Base-by-base conservation (phyloP, 1,140 invertebrate genomes). In the Drosophila asahinai region DNA sequence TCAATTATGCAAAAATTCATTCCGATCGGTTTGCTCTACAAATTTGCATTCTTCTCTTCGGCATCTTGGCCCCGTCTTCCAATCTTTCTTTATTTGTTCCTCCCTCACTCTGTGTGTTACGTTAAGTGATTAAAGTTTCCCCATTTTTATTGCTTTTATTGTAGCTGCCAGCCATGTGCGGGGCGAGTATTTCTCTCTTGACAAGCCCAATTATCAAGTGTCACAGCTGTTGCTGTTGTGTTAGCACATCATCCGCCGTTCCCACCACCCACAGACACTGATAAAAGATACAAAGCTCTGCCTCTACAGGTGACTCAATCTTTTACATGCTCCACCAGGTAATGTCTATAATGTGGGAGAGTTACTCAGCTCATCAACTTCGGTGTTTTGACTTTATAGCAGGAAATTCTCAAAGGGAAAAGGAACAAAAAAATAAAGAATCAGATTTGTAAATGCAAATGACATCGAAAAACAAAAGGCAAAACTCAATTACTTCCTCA, bases 401-500 rank as follows among this genome's bases (percentile, higher is more conserved):
- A 78, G 84, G 83, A 87, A 87, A 77, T 52, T 82, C 57, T 42
- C 45, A 45, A 54, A 66, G 47, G 61, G 43, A 58, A 52, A 38
- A 49, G 49, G 36, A 45, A 67, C 58, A 48, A 15, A 40, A 38
- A 51, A 49, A 49, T 63, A 62, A 48, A 36, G 33, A 70, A 73
- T 62, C 38, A 49, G 49, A 80, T 72, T 80, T 57, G 72, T 68
- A 70, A 77, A 87, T 83, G 72, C 80, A 87, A 83, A 80, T 87
- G 63, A 47, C 59, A 64, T 48, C 54, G 45, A 51, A 55, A 65
- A 67, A 58, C 45, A 78, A 71, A 43, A 78, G 49, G 25, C 54
- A 52, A 67, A 77, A 67, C 63, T 73, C 54, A 87, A 87, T 83
- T 86, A 83, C 83, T 86, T 86, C 83, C 84, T 83, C 62, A 81